Percentiles rank a stretch among this genome's conserved stretches.
Conservation (phyloP, 2,797 vertebrate genomes). For the Balearica regulorum region DNA sequence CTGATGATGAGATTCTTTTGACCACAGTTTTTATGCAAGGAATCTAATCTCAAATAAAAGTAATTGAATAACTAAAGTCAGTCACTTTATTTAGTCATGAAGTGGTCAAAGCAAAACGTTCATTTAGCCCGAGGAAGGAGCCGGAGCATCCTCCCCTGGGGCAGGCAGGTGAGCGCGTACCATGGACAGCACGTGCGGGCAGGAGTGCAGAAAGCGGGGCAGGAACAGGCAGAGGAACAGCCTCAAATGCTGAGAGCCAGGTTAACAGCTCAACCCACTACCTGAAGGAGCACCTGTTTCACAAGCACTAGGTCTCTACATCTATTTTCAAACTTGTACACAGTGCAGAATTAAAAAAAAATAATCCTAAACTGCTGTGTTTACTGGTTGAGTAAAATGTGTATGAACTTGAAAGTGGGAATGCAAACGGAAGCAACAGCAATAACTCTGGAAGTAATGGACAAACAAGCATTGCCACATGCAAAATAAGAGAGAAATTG, state of each 20-base stretch:
- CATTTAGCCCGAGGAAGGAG: neutral
- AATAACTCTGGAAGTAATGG: neutral
- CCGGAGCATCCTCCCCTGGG: neutral
- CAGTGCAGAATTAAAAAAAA: neutral
- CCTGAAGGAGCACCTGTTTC: neutral
- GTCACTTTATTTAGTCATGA: neutral
- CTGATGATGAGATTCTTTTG: neutral
- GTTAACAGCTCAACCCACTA: neutral
- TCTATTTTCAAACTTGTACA: neutral
- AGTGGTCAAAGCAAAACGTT: neutral
- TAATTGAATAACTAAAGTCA: neutral
- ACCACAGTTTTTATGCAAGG: neutral
- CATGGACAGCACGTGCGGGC: neutral
- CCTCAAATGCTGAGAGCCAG: neutral
- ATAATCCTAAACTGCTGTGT: neutral
- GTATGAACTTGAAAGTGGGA: neutral
- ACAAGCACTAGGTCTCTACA: neutral
- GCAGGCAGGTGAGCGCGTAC: neutral
- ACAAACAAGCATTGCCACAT: neutral
- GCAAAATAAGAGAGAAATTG: neutral
- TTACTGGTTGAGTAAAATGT: neutral
- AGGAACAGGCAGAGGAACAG: neutral
- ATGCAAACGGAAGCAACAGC: neutral
- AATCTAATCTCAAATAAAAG: neutral
- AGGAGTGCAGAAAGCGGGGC: neutral